Evolutionary conservation across 2,888 invertebrate genomes (phyloP).

Genomic region (Anarsia innoxiella): DNA sequence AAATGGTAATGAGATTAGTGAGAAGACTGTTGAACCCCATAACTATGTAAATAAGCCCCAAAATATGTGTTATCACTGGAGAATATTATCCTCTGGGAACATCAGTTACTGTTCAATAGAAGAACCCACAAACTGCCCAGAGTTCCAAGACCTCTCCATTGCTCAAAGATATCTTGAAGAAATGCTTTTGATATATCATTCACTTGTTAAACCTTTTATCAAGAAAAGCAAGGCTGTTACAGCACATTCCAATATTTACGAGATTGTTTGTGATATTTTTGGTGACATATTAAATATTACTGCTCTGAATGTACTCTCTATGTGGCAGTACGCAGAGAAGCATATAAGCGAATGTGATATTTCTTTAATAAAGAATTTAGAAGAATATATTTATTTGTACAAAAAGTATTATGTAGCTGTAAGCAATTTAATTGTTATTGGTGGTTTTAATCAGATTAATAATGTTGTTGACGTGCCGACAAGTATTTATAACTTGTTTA

Average conservation of each 20-base stretch:
- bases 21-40: slow-evolving; percentile 39
- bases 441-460: slow-evolving; percentile 80
- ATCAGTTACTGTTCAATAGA: slow-evolving; percentile 65
- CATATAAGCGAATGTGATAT: slow-evolving; percentile 80
- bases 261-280: slow-evolving; percentile 79
- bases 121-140: slow-evolving; percentile 48
- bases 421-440: slow-evolving; percentile 83
- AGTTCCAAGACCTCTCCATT: slow-evolving; percentile 72
- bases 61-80: slow-evolving; percentile 66
- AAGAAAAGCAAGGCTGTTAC: slow-evolving; percentile 76
- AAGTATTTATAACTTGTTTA: slow-evolving; percentile 72
- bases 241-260: slow-evolving; percentile 76
- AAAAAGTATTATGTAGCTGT: slow-evolving; percentile 81
- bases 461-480: slow-evolving; percentile 77
- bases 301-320: slow-evolving; percentile 79
- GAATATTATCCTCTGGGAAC: slow-evolving; percentile 63
- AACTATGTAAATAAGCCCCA: slow-evolving; percentile 49
- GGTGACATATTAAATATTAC: slow-evolving; percentile 80
- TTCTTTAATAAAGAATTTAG: slow-evolving; percentile 79
- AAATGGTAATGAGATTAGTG: slow-evolving; percentile 33
- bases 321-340: slow-evolving; percentile 81
- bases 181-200: slow-evolving; percentile 77
- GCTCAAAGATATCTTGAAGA: slow-evolving; percentile 84
- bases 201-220: slow-evolving; percentile 78
- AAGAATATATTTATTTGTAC: slow-evolving; percentile 82